These are phyloP conservation scores for Silurus lanzhouensis DNA, from an alignment of 2,797 vertebrate species.

Conservation along the genomic window DNA sequence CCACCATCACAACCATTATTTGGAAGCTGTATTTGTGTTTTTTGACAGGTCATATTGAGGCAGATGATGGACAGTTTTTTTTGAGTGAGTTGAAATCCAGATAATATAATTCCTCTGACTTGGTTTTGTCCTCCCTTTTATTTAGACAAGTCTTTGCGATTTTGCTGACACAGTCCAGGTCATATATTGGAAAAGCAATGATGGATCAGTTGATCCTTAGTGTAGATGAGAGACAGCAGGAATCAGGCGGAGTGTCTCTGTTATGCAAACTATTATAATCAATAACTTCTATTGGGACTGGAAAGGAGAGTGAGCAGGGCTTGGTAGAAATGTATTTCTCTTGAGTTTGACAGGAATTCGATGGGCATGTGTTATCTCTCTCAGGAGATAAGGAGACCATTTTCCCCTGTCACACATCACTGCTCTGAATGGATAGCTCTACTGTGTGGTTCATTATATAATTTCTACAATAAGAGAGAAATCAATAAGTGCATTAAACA, in stretches of 20 bases:
- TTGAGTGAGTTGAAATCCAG: conserved; percentile 10
- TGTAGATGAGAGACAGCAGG: conserved; percentile 41
- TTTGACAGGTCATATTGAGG: not conserved
- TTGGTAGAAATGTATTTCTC: conserved; percentile 53
- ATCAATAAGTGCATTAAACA: conserved; percentile 78
- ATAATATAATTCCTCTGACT: conserved; percentile 34
- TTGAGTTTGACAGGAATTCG: conserved; percentile 56
- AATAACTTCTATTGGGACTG: conserved; percentile 45
- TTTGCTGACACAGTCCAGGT: conserved; percentile 41
- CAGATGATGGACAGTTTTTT: conserved; percentile 21
- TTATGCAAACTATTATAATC: conserved; percentile 49
- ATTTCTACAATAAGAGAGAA: conserved; percentile 71
- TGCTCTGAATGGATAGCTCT: conserved; percentile 47
- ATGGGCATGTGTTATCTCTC: conserved; percentile 57
- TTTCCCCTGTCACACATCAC: conserved; percentile 36
- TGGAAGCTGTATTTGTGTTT: conserved; percentile 5
- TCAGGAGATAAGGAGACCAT: conserved; percentile 57
- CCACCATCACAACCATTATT: conserved; percentile 14
- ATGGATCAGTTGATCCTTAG: conserved; percentile 42
- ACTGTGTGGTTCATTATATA: conserved; percentile 70
- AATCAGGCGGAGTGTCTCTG: conserved; percentile 52
- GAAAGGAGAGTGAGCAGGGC: conserved; percentile 29
- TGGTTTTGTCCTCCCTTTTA: conserved; percentile 15
- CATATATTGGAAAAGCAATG: conserved; percentile 50
- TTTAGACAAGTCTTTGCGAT: conserved; percentile 33